Base-by-base conservation (phyloP, 2,888 invertebrate species). In the Xylocampa areola region DNA sequence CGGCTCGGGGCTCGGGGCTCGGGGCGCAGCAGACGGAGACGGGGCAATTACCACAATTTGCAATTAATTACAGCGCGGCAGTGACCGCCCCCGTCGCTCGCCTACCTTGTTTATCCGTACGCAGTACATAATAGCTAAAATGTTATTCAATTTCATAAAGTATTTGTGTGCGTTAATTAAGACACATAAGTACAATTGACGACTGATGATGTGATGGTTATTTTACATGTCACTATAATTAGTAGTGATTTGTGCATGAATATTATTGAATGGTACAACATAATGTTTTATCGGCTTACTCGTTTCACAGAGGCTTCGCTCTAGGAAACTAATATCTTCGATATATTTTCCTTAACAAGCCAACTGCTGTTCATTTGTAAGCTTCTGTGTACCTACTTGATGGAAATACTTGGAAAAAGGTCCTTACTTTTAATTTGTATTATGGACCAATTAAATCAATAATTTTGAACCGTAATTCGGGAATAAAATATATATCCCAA, bases 41-140 rank as follows among this genome's bases (percentile, higher is more conserved):
- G 59, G 59, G 65, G 68, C 81, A 77, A 84, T 81, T 79, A 82
- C 82, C 84, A 80, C 87, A 86, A 86, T 87, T 84, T 82, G 84
- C 85, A 85, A 89, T 88, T 89, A 88, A 88, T 87, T 87, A 85
- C 85, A 73, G 66, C 68, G 63, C 63, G 70, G 66, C 75, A 57
- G 69, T 74, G 77, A 80, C 81, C 80, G 73, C 59, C 69, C 79
- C 66, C 58, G 52, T 27, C 39, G 17, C 25, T 54, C 57, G 43
- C 65, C 65, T 65, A 73, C 70, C 69, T 76, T 79, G 76, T 80
- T 77, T 77, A 68, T 73, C 60, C 74, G 47, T 51, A 54, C 59
- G 63, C 59, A 67, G 44, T 59, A 59, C 55, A 68, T 65, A 59
- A 47, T 57, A 54, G 66, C 61, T 55, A 63, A n/a, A 76, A 73